A percentile compares a stretch with the other conserved stretches of the same genome.
These are phyloP conservation scores for Bombus pyrosoma DNA, from an alignment of 1,140 invertebrate genomes.

Conservation along the genomic window DNA sequence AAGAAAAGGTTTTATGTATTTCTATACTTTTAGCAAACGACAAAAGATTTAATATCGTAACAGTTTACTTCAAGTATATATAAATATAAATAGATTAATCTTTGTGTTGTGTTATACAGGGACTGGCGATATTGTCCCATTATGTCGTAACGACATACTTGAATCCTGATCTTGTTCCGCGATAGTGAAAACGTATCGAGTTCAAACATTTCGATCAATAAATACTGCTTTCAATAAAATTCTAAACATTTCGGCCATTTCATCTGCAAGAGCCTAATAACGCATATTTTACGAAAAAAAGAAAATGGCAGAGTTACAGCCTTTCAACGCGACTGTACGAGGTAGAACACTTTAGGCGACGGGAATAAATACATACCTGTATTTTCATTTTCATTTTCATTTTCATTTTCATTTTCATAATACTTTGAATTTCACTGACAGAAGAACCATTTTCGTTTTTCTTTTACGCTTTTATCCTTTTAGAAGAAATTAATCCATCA, in stretches of 20 bases:
- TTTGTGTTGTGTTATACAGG: too few species aligned
- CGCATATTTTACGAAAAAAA: not conserved
- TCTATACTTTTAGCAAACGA: too few species aligned
- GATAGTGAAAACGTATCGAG: too few species aligned
- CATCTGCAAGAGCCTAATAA: not conserved
- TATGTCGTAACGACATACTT: too few species aligned
- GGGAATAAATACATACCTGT: not conserved
- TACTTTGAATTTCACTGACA: not conserved
- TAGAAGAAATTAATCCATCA: not conserved
- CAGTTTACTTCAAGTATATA: too few species aligned
- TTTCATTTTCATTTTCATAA: not conserved
- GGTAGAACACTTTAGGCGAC: constrained; percentile 19
- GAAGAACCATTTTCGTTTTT: not conserved
- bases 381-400: constrained; percentile 1
- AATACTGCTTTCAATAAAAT: not conserved
- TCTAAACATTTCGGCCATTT: not conserved
- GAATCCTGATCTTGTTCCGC: too few species aligned
- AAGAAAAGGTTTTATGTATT: too few species aligned
- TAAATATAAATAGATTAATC: too few species aligned
- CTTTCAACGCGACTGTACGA: constrained; percentile 8
- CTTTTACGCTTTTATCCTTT: not conserved
- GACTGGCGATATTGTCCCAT: too few species aligned
- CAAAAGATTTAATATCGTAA: too few species aligned
- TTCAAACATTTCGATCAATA: too few species aligned
- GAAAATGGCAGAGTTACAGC: constrained; percentile 4